These are phyloP conservation scores for Noctua janthina DNA, from an alignment of 2,888 invertebrate genomes.

Conservation along the genomic window DNA sequence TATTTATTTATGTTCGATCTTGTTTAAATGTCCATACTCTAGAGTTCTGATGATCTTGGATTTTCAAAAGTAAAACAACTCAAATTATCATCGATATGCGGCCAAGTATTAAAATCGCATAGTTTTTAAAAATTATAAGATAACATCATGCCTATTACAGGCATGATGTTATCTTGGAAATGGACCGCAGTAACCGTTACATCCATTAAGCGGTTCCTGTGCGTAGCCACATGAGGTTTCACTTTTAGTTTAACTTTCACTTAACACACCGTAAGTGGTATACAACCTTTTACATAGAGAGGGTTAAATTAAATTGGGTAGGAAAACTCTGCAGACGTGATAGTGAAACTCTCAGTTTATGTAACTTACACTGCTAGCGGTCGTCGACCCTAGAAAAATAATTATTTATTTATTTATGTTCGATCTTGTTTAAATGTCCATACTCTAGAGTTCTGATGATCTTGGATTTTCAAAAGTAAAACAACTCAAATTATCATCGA, in stretches of 20 bases:
- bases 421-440: not conserved
- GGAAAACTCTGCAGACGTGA: not conserved
- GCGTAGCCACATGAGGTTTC: not conserved
- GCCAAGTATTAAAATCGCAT: not conserved
- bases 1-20: not conserved
- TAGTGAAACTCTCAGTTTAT: not conserved
- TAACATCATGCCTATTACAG: too few relatives aligned
- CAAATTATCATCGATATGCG: not conserved
- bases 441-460: not conserved
- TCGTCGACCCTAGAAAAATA: not conserved
- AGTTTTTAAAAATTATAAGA: not conserved
- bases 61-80: not conserved
- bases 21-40: not conserved
- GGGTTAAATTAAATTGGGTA: not conserved
- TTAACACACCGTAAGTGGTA: not conserved
- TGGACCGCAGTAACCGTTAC: not conserved
- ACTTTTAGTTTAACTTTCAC: not conserved
- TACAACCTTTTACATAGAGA: not conserved
- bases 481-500: not conserved
- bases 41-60: not conserved
- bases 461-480: not conserved
- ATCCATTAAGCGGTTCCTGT: not conserved
- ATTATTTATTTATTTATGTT: not conserved
- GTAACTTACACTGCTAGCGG: not conserved
- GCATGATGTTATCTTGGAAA: too few relatives aligned